Base-by-base conservation (phyloP, 2,113 vertebrate species). In the Pelobates fuscus region DNA sequence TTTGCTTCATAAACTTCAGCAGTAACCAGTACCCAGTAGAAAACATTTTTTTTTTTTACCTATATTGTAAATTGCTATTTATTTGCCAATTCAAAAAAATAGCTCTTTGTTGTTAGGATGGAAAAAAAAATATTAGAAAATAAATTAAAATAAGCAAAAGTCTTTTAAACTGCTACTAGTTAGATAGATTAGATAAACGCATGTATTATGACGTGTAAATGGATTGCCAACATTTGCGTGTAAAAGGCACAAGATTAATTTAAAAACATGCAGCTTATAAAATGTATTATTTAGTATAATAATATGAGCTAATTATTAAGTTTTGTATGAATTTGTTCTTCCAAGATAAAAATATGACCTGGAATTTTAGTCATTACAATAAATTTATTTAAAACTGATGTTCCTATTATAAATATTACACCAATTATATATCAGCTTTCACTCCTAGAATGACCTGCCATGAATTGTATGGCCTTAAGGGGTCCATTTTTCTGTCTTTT, bases 1-100 rank as follows among this genome's bases (percentile, higher is more conserved):
- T 83, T 88, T 82, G 65, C 54, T 79, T 57, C 43, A 78, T 82
- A 78, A 84, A 81, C 78, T 81, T 32, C 61, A 68, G 68, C 68
- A 70, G 58, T 81, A 83, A 80, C 44, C 2, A 29, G 18, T 77
- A 41, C 82, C 68, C 62, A 77, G 67, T 84, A 82, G 59, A 24
- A 74, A 82, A 78, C 68, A 70, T 58, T 86, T 66, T 64, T 85
- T 67, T 79, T 86, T n/a, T n/a, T n/a, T n/a, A n/a, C n/a, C n/a
- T 76, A 83, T 71, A 65, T 41, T 85, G 78, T 71, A 84, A 25
- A 44, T 66, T 65, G 65, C 82, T 41, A 37, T 79, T 83, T 84
- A 30, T 71, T 1, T 46, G 25, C 29, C 8, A 63, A 72, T 26
- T 82, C 30, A 66, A 84, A 81, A 77, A 65, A 24, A 52, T n/a